Percentiles rank a stretch among this genome's conserved stretches.
Evolutionary conservation across 2,888 invertebrate genomes (phyloP).

Genomic region (Hydraecia micacea): DNA sequence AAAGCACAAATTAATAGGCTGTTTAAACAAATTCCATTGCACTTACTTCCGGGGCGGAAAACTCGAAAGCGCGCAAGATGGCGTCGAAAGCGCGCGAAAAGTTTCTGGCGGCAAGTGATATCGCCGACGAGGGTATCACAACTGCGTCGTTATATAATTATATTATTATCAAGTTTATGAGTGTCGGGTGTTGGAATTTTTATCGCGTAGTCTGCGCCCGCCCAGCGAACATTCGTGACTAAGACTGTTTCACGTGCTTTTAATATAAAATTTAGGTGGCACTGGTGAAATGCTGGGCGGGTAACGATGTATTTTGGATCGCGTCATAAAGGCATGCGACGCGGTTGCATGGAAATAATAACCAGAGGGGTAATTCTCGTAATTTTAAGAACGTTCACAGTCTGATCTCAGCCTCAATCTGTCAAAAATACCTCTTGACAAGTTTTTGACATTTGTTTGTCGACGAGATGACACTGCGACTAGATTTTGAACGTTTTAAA

Average conservation of each 20-base stretch:
- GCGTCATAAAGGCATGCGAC: slow-evolving; percentile 77
- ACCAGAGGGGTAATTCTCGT: too few species aligned
- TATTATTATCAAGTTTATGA: slow-evolving; percentile 70
- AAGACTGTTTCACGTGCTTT: slow-evolving; percentile 81
- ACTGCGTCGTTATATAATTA: slow-evolving; percentile 69
- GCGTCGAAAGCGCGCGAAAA: slow-evolving; percentile 82
- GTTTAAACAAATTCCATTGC: slow-evolving; percentile 73
- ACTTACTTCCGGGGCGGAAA: slow-evolving; percentile 82
- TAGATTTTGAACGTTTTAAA: too few species aligned
- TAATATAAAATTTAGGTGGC: slow-evolving; percentile 86
- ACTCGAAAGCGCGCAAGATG: slow-evolving; percentile 75
- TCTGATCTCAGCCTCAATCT: too few species aligned
- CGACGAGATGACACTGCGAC: too few species aligned
- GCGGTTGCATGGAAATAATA: slow-evolving; percentile 75
- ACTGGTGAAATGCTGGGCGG: slow-evolving; percentile 78
- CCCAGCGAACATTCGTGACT: slow-evolving; percentile 85
- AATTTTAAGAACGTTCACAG: too few species aligned
- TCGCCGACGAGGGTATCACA: slow-evolving; percentile 63
- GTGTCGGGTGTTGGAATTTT: slow-evolving; percentile 78
- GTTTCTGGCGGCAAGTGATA: slow-evolving; percentile 67
- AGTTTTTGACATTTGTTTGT: too few species aligned
- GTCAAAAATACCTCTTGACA: too few species aligned
- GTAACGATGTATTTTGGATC: slow-evolving; percentile 84
- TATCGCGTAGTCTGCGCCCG: slow-evolving; percentile 82
- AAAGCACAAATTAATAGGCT: slow-evolving; percentile 65